Conservation (phyloP, 2,113 vertebrate species). For the Tyto alba region DNA sequence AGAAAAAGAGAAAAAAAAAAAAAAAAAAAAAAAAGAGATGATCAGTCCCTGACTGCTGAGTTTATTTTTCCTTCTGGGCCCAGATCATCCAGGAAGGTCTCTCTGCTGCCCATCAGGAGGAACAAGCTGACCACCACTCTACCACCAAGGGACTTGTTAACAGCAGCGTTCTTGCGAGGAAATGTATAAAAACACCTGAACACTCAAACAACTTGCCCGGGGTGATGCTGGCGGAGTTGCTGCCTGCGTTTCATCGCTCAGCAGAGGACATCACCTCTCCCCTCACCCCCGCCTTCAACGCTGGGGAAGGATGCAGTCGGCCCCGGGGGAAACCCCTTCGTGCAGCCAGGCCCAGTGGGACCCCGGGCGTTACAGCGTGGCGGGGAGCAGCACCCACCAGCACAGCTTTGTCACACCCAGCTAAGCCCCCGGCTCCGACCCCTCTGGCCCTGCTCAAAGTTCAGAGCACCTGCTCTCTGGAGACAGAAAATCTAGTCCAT, state of each 20-base stretch:
- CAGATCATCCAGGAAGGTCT: neutral
- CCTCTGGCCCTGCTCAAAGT: neutral
- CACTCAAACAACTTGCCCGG: fast-evolving
- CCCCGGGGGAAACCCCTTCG: neutral
- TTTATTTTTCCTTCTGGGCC: neutral
- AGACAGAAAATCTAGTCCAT: neutral
- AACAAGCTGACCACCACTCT: neutral
- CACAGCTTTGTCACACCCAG: neutral
- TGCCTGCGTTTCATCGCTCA: neutral
- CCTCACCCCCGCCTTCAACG: neutral
- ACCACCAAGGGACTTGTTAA: neutral
- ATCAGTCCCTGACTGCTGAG: neutral
- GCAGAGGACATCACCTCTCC: neutral
- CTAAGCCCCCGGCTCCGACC: fast-evolving
- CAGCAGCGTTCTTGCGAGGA: neutral
- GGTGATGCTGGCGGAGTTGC: neutral
- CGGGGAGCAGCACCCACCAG: neutral
- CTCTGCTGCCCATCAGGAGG: neutral
- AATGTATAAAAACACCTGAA: neutral
- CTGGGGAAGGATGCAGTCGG: neutral
- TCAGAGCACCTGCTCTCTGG: neutral
- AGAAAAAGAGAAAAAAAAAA: neutral
- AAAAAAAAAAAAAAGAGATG: neutral
- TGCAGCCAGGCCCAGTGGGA: neutral
- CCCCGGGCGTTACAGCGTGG: fast-evolving